Evolutionary conservation across 2,797 vertebrate genomes (phyloP).

Genomic region (Delichon dasypus): DNA sequence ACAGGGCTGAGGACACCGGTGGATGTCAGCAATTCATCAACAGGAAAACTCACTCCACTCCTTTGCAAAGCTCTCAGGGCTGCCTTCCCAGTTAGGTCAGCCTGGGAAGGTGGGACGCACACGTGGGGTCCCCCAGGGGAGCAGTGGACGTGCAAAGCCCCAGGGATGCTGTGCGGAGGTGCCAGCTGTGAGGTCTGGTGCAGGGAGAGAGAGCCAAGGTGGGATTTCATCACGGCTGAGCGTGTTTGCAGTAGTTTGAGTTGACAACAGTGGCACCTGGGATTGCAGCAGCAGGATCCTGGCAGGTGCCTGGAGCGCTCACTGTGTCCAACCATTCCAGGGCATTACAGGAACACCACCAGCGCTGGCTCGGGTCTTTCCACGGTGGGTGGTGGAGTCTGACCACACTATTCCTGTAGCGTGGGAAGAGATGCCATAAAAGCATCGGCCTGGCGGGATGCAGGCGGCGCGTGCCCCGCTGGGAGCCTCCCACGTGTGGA

Average conservation of each 20-base stretch:
- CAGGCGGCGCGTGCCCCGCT: rapidly evolving
- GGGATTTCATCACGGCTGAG: neutral
- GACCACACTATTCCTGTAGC: rapidly evolving
- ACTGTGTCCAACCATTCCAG: rapidly evolving
- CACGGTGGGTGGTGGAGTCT: neutral
- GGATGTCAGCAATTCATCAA: neutral
- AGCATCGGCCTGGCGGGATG: neutral
- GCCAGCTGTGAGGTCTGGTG: neutral
- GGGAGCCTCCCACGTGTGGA: neutral
- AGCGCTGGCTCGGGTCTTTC: rapidly evolving
- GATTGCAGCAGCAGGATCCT: neutral
- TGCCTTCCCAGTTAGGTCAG: neutral
- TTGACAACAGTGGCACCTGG: rapidly evolving
- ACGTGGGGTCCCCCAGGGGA: rapidly evolving
- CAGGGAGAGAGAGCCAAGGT: neutral
- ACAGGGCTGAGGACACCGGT: neutral
- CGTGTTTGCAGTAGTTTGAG: rapidly evolving
- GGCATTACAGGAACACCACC: rapidly evolving
- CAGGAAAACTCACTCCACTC: neutral
- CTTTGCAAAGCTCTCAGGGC: neutral
- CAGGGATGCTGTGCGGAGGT: rapidly evolving
- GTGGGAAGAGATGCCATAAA: neutral
- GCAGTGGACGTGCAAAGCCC: rapidly evolving
- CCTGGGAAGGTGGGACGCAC: too few species aligned
- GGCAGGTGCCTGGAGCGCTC: neutral